Percentiles rank a stretch among this genome's conserved stretches.
These are phyloP conservation scores for Drosophila mimica DNA, from an alignment of 2,888 invertebrate genomes.

Conservation along the genomic window DNA sequence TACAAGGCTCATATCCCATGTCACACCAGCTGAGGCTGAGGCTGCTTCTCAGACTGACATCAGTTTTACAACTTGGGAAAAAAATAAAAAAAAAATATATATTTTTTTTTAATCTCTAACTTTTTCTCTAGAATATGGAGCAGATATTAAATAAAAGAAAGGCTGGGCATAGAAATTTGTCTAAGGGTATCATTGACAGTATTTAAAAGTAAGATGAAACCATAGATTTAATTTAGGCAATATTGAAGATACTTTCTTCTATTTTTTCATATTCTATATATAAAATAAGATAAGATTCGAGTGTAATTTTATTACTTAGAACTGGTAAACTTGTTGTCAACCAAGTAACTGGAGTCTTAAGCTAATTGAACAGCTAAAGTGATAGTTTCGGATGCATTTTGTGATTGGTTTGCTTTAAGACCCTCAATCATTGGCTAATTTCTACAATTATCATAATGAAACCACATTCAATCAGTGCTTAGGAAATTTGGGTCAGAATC, in stretches of 20 bases:
- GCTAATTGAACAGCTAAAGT: background rate
- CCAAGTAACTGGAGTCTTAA: background rate
- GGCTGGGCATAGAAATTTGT: background rate
- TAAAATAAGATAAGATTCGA: background rate
- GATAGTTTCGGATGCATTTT: conserved; percentile 19
- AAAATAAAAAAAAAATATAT: background rate
- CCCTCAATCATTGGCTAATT: conserved; percentile 50
- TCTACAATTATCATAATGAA: conserved; percentile 66
- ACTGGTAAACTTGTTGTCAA: background rate
- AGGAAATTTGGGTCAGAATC: conserved; percentile 69
- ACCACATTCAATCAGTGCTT: conserved; percentile 30
- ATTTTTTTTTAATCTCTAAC: background rate
- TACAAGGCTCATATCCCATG: conserved; percentile 59
- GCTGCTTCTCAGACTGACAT: conserved; percentile 5
- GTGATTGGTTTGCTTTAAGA: background rate
- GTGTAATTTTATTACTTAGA: background rate
- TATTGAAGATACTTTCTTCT: background rate
- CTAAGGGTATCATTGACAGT: background rate
- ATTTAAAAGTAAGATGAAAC: background rate
- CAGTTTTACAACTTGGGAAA: conserved; percentile 1
- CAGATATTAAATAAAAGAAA: background rate
- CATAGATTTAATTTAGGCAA: background rate
- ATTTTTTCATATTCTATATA: background rate
- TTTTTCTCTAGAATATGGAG: background rate
- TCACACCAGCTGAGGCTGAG: conserved; percentile 47